Base-by-base conservation (phyloP, 2,888 invertebrate species). In the Argyra leucocephala region DNA sequence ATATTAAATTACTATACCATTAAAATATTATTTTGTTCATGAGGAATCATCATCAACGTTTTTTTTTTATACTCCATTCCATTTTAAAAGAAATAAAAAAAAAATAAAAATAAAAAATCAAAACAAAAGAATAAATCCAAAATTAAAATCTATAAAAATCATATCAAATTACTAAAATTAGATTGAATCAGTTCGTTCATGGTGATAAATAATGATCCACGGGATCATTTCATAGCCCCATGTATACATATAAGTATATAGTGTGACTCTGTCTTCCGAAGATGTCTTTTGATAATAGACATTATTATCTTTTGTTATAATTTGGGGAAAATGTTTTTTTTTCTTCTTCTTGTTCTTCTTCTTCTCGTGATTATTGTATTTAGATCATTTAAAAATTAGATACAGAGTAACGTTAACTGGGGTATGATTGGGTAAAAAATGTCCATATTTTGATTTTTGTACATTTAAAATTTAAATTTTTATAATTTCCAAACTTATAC, bases 171-270 rank as follows among this genome's bases (percentile, higher is more conserved):
- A 48, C 48, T 48, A 48, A 48, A 48, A 48, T 48, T 18, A 48
- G 48, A 48, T 48, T n/a, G 48, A 48, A 48, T 48, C 48, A 48
- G 48, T n/a, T 48, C 48, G 48, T n/a, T 48, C 48, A 48, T 48
- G 48, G 48, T 48, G 48, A 48, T 48, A 48, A 48, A 48, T 48
- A 48, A 48, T 48, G 48, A 48, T 48, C 48, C 48, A 48, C 48
- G 48, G 48, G 48, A 48, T 48, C 48, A 48, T 48, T 48, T 48
- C 18, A 48, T 18, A 12, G 48, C 15, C 15, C 5, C 10, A 31
- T 10, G 31, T n/a, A 5, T 48, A 48, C 48, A 12, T 48, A 48
- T 48, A 48, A 18, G 48, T 18, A 48, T 3, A 48, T 18, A 18
- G 48, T 48, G 9, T 48, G 18, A 48, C 48, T 37, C 1, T 48